phyloP scores from a whole-genome alignment of 2,888 invertebrate genomes.

The Deilephila porcellus region DNA sequence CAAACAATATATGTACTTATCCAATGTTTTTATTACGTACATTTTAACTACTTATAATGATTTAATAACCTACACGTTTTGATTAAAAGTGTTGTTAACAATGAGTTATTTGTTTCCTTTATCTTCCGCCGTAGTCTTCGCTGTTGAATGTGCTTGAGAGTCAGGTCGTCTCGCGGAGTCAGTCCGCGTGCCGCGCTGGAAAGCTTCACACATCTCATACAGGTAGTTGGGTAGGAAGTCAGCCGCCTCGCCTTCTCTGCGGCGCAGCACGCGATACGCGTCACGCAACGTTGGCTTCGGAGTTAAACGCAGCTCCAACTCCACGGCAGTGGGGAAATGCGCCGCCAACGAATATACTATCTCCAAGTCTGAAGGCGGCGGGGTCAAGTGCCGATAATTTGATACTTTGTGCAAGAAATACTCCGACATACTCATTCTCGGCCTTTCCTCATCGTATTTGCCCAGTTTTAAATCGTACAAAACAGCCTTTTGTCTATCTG shows the following conservation, averaged over 20 bases:
- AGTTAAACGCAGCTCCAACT: slow-evolving; percentile 76
- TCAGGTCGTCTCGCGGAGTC: slow-evolving; percentile 69
- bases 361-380: slow-evolving; percentile 79
- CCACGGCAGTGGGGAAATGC: slow-evolving; percentile 77
- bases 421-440: slow-evolving; percentile 76
- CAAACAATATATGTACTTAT: background rate
- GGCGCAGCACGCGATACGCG: slow-evolving; percentile 75
- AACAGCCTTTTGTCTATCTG: slow-evolving; percentile 75
- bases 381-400: slow-evolving; percentile 74
- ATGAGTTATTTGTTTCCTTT: slow-evolving; percentile 11
- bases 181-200: slow-evolving; percentile 72
- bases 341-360: slow-evolving; percentile 79
- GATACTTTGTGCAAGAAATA: slow-evolving; percentile 80
- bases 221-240: slow-evolving; percentile 80
- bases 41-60: background rate
- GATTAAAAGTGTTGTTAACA: background rate
- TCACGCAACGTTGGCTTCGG: slow-evolving; percentile 79
- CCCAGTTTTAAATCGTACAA: slow-evolving; percentile 79
- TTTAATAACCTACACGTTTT: background rate
- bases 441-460: slow-evolving; percentile 70
- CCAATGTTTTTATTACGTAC: background rate
- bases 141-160: slow-evolving; percentile 49
- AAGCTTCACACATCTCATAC: slow-evolving; percentile 81
- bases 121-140: slow-evolving; percentile 49
- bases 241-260: slow-evolving; percentile 74